These are phyloP conservation scores for Phortica okadai DNA, from an alignment of 2,888 invertebrate genomes.

Conservation along the genomic window DNA sequence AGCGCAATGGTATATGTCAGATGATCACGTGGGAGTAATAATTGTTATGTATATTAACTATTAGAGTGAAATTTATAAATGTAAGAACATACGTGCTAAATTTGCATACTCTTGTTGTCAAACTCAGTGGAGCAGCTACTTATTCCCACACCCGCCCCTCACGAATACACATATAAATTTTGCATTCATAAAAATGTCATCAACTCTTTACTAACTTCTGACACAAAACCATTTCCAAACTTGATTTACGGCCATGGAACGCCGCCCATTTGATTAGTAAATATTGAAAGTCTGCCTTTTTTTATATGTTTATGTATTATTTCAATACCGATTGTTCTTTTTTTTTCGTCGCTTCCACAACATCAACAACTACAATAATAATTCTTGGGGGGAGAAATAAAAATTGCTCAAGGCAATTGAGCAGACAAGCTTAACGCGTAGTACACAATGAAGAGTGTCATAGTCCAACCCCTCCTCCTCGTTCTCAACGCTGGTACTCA, in stretches of 20 bases:
- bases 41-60: too few species aligned
- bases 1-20: too few species aligned
- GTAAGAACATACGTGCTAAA: too few species aligned
- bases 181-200: too few species aligned
- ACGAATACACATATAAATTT: too few species aligned
- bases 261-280: slow-evolving; percentile 64
- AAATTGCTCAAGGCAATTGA: slow-evolving; percentile 58
- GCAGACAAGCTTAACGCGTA: slow-evolving; percentile 47
- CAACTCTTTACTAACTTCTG: not conserved
- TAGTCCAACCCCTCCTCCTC: slow-evolving; percentile 42
- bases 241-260: slow-evolving; percentile 16
- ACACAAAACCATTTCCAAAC: not conserved
- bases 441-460: slow-evolving; percentile 43
- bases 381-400: slow-evolving; percentile 46
- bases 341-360: slow-evolving; percentile 46
- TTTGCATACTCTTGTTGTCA: too few species aligned
- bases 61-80: too few species aligned
- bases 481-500: slow-evolving; percentile 17
- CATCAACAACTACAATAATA: slow-evolving; percentile 51
- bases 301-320: slow-evolving; percentile 22
- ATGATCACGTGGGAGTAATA: too few species aligned
- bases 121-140: too few species aligned
- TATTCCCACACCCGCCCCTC: too few species aligned
- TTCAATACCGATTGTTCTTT: slow-evolving; percentile 20
- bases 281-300: slow-evolving; percentile 39